A percentile compares a stretch with the other conserved stretches of the same genome.
These are phyloP conservation scores for Seira ritae DNA, from an alignment of 2,888 invertebrate genomes.

Conservation along the genomic window DNA sequence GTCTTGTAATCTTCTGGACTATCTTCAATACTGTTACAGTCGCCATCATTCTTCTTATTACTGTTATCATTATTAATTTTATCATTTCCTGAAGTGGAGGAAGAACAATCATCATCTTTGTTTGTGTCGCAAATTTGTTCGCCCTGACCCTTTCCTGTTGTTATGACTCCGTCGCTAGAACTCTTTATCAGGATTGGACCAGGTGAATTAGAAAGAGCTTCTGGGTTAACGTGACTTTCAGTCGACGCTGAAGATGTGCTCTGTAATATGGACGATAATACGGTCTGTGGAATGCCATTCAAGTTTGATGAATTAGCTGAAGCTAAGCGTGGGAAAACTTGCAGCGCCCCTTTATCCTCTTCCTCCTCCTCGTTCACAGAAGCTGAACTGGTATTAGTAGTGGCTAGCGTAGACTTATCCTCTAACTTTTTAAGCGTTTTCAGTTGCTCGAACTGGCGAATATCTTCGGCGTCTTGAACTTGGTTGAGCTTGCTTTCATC, in stretches of 20 bases:
- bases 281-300: slow-evolving; percentile 1
- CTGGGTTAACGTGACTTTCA: slow-evolving; percentile 26
- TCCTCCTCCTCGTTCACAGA: slow-evolving; percentile 20
- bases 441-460: slow-evolving; percentile 65
- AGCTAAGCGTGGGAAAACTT: slow-evolving; percentile 58
- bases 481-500: slow-evolving; percentile 42
- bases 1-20: slow-evolving; percentile 42
- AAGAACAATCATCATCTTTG: slow-evolving; percentile 5
- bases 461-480: slow-evolving; percentile 33
- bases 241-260: neutral
- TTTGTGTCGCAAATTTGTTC: neutral
- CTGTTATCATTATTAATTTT: slow-evolving; percentile 18
- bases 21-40: slow-evolving; percentile 39
- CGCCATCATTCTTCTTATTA: slow-evolving; percentile 16
- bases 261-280: slow-evolving; percentile 21
- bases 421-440: slow-evolving; percentile 67
- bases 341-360: slow-evolving; percentile 36
- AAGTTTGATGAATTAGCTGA: too few relatives aligned
- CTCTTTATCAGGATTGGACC: slow-evolving; percentile 40
- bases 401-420: slow-evolving; percentile 50
- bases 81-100: slow-evolving; percentile 20
- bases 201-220: slow-evolving; percentile 33
- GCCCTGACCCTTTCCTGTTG: slow-evolving; percentile 33
- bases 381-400: neutral
- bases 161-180: slow-evolving; percentile 47